Conservation (phyloP, 1,140 invertebrate genomes). For the Leptinotarsa lineolata region DNA sequence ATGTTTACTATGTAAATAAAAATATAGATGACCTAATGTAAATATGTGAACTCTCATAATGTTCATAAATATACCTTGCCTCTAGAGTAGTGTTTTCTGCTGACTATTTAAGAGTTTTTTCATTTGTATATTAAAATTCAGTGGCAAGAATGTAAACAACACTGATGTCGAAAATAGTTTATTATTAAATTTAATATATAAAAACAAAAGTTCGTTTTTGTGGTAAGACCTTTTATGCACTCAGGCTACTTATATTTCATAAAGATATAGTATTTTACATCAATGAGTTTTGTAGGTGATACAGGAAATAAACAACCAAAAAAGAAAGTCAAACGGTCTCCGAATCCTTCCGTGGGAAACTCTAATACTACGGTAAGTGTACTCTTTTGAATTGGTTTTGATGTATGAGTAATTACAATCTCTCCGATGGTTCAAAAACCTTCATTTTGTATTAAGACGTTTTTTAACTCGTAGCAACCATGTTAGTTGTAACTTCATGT, state of each 20-base stretch:
- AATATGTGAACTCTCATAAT: slow-evolving; percentile 16
- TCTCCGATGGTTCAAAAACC: too few relatives aligned
- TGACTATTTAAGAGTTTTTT: slow-evolving; percentile 32
- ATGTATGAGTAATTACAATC: too few relatives aligned
- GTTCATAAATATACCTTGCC: slow-evolving; percentile 40
- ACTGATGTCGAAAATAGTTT: slow-evolving; percentile 49
- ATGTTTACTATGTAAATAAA: slow-evolving; percentile 36
- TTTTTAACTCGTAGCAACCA: too few relatives aligned
- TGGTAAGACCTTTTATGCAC: slow-evolving; percentile 49
- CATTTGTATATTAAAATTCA: slow-evolving; percentile 35
- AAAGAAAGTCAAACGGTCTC: slow-evolving; percentile 56
- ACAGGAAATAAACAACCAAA: slow-evolving; percentile 49
- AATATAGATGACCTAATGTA: slow-evolving; percentile 17
- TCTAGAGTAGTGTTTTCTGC: slow-evolving; percentile 46
- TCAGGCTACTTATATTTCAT: slow-evolving; percentile 31
- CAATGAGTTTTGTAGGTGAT: slow-evolving; percentile 51
- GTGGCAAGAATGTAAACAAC: slow-evolving; percentile 49
- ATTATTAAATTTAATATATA: slow-evolving; percentile 53
- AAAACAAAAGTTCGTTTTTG: slow-evolving; percentile 45
- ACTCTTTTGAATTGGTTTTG: background rate
- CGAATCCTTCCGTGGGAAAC: slow-evolving; percentile 46
- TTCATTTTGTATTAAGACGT: too few relatives aligned
- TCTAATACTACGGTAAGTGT: slow-evolving; percentile 37
- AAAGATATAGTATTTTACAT: background rate
- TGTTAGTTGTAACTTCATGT: too few relatives aligned